Conservation (phyloP, 2,113 vertebrate genomes). For the Garra rufa region DNA sequence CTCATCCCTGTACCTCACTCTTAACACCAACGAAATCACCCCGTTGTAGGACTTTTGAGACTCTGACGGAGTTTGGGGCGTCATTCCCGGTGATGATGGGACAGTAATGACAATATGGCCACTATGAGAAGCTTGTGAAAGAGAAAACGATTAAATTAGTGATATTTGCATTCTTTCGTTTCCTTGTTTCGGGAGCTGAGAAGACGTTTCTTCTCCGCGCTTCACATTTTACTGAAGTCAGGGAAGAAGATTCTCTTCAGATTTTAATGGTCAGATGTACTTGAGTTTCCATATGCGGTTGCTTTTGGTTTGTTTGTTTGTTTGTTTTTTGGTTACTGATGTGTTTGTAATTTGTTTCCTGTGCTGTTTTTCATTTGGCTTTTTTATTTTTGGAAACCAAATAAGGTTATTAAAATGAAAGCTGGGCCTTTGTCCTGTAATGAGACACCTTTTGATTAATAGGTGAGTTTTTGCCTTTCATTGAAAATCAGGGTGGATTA, state of each 20-base stretch:
- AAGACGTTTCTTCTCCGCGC: constrained; percentile 51
- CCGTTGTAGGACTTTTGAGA: not conserved
- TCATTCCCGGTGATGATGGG: constrained; percentile 15
- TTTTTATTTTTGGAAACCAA: constrained; percentile 66
- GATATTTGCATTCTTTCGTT: constrained; percentile 41
- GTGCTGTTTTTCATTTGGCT: constrained; percentile 61
- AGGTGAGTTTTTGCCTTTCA: not conserved
- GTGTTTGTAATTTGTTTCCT: constrained; percentile 48
- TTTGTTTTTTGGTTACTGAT: constrained; percentile 38
- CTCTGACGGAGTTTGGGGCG: not conserved
- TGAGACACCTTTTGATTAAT: constrained; percentile 2
- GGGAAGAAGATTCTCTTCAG: constrained; percentile 58
- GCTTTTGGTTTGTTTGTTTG: constrained; percentile 41
- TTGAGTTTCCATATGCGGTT: constrained; percentile 45
- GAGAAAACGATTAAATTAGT: constrained; percentile 48
- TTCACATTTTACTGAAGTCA: constrained; percentile 64
- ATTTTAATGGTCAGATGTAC: constrained; percentile 74
- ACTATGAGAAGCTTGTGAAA: constrained; percentile 36
- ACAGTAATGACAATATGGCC: constrained; percentile 31
- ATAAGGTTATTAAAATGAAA: constrained; percentile 67
- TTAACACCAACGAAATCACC: not conserved
- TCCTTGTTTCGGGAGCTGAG: constrained; percentile 42
- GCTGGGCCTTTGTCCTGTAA: constrained; percentile 32
- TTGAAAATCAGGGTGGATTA: not conserved
- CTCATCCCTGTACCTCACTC: constrained; percentile 35